Conservation (phyloP, 2,113 vertebrate species). For the Macquaria australasica region DNA sequence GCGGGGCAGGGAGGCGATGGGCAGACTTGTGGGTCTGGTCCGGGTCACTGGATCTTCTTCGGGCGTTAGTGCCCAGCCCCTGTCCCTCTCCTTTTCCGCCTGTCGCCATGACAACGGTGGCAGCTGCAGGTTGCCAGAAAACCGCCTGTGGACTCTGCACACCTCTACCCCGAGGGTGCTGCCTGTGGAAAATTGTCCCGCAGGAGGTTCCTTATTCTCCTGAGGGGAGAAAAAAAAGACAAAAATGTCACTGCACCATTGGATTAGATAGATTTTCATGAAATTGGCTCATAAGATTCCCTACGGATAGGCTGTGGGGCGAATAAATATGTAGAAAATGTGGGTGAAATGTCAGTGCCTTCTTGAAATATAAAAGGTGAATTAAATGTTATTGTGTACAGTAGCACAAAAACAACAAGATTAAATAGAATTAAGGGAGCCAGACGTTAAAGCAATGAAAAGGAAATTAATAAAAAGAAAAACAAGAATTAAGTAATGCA, state of each 20-base stretch:
- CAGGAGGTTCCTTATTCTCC: constrained; percentile 87
- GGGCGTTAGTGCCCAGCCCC: constrained; percentile 82
- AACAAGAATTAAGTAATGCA: not conserved
- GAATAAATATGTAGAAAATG: constrained; percentile 5
- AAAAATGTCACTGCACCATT: not conserved
- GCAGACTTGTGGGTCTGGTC: constrained; percentile 90
- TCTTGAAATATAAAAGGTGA: not conserved
- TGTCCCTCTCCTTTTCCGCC: constrained; percentile 80
- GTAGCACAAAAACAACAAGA: not conserved
- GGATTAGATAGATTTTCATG: not conserved
- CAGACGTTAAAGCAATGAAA: not conserved
- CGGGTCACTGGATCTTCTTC: constrained; percentile 87
- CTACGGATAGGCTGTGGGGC: not conserved
- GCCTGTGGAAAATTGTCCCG: constrained; percentile 72
- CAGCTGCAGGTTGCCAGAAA: constrained; percentile 92
- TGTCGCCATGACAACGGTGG: constrained; percentile 93
- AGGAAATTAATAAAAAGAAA: not conserved
- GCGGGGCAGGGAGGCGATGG: constrained; percentile 88
- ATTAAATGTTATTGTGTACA: not conserved
- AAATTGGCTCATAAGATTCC: not conserved
- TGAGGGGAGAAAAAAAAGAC: constrained; percentile 59
- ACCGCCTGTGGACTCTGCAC: constrained; percentile 90
- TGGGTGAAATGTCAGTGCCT: not conserved
- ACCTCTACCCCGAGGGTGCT: constrained; percentile 90
- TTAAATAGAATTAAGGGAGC: not conserved